Evolutionary conservation across 1,140 invertebrate genomes (phyloP).

Genomic region (Trichomalopsis sarcophagae): DNA sequence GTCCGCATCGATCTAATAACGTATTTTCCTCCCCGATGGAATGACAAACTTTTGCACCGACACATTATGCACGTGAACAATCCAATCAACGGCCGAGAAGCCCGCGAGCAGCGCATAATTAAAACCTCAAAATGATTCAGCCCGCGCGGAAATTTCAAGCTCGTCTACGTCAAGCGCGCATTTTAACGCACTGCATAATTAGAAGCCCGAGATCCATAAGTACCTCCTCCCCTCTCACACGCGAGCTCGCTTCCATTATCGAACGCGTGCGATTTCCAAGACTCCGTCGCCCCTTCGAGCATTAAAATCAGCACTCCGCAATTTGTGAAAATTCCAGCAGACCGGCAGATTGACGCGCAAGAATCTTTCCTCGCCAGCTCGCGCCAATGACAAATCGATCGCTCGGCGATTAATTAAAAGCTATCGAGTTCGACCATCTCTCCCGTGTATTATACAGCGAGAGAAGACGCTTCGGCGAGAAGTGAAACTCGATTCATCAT

Average conservation of each 20-base stretch:
- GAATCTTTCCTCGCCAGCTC: background rate
- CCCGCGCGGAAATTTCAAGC: background rate
- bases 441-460: background rate
- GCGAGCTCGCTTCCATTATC: background rate
- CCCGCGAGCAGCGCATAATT: background rate
- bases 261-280: background rate
- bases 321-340: background rate
- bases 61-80: background rate
- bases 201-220: background rate
- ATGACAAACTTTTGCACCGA: background rate
- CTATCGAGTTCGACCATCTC: conserved; percentile 54
- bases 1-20: no score
- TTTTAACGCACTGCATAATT: background rate
- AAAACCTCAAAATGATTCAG: background rate
- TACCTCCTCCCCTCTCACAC: background rate
- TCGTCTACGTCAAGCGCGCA: background rate
- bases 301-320: background rate
- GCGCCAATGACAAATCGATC: conserved; percentile 65
- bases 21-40: no score
- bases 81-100: background rate
- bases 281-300: background rate
- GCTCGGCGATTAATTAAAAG: conserved; percentile 67
- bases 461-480: conserved; percentile 44
- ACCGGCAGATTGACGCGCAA: background rate
- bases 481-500: conserved; percentile 68